phyloP scores from a whole-genome alignment of 2,797 vertebrate genomes.

The Sitta carolinensis region DNA sequence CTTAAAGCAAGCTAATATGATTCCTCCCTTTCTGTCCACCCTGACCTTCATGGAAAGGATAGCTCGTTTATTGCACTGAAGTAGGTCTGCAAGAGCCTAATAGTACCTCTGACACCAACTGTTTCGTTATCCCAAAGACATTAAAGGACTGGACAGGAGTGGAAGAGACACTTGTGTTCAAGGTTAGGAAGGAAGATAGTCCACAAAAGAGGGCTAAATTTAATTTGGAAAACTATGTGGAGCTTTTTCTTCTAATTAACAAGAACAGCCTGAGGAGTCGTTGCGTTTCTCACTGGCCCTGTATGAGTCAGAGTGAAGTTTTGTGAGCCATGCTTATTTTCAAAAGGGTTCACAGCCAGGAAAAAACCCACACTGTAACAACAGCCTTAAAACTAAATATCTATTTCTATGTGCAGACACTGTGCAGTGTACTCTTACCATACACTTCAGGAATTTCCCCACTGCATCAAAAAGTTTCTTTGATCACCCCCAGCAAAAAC shows the following conservation, averaged over 20 bases:
- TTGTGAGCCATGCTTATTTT: constrained; percentile 22
- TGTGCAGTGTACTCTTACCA: not conserved
- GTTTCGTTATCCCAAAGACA: not conserved
- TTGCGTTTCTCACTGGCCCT: not conserved
- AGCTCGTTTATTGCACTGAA: constrained; percentile 34
- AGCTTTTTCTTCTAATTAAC: constrained; percentile 17
- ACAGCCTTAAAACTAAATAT: constrained; percentile 4
- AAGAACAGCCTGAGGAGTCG: not conserved
- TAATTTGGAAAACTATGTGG: not conserved
- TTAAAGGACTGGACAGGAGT: not conserved
- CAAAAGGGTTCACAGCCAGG: constrained; percentile 17
- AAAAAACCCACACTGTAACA: not conserved
- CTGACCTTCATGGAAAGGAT: constrained; percentile 8
- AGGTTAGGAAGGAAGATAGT: not conserved
- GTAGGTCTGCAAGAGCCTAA: constrained; percentile 6
- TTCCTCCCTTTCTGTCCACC: not conserved
- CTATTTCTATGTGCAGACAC: constrained; percentile 35
- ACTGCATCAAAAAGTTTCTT: not conserved
- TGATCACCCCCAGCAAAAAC: not conserved
- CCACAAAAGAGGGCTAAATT: constrained; percentile 10
- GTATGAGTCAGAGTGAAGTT: not conserved
- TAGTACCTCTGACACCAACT: not conserved
- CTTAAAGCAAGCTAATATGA: not conserved
- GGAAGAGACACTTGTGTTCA: not conserved
- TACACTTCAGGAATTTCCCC: not conserved